Base-by-base conservation (phyloP, 2,113 vertebrate species). In the Oryzias curvinotus region DNA sequence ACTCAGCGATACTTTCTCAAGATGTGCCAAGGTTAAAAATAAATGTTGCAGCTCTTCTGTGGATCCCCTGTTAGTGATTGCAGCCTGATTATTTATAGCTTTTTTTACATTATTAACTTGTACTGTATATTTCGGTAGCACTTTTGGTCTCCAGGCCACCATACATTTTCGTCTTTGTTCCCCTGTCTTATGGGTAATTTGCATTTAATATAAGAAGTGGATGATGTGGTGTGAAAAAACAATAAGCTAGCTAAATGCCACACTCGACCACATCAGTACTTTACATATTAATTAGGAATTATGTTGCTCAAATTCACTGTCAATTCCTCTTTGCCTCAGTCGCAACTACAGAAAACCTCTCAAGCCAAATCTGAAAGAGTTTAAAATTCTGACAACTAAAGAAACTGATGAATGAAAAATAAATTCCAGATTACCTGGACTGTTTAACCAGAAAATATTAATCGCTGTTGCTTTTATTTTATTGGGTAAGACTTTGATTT, bases 141-240 rank as follows among this genome's bases (percentile, higher is more conserved):
- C 26, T 30, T 21, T 46, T 42, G 51, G 44, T 47, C 51, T 57
- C 59, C 42, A 61, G 14, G 47, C 42, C 10, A 16, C 25, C 30
- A 52, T 65, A 78, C 36, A 67, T 53, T 65, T 77, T 66, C 36
- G 77, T 57, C 59, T 42, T 57, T 62, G 41, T 49, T 23, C 1
- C 21, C 1, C 21, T 23, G 21, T 23, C 2, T 70, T 19, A 36
- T 58, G 54, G n/a, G 36, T 50, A 70, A 52, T 42, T 58, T 17
- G 42, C 1, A 2, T 57, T 14, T 70, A 12, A 67, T 82, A 71
- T 76, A 60, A 58, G 70, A 46, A 56, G 47, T 71, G 49, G 73
- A 66, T 88, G 80, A 85, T 66, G 65, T 82, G 73, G 81, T 57
- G 75, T 81, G 79, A 81, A 36, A 72, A 77, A 80, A 81, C 58